Conservation (phyloP, 2,888 invertebrate genomes). For the Eumacrocentrus americanus region DNA sequence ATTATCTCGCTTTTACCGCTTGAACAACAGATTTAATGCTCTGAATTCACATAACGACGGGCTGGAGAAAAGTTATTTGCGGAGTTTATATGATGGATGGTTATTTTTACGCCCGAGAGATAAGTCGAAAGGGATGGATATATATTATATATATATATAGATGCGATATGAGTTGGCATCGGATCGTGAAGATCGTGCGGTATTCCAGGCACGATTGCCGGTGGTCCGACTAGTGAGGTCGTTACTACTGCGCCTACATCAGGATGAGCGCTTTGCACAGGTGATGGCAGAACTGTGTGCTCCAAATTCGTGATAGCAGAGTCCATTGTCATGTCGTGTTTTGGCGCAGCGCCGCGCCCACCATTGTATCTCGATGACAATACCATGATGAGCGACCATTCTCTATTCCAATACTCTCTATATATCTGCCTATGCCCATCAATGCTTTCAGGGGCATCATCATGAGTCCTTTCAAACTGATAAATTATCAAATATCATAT, state of each 20-base stretch:
- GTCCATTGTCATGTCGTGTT: constrained; percentile 33
- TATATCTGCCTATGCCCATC: no score
- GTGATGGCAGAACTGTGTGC: constrained; percentile 4
- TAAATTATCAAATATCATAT: no score
- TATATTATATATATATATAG: not conserved
- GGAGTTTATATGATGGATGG: no score
- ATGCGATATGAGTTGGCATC: constrained; percentile 1
- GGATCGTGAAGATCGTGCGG: constrained; percentile 1
- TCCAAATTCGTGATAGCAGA: constrained; percentile 29
- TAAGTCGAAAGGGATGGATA: not conserved
- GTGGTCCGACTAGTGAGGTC: constrained; percentile 17
- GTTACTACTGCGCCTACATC: constrained; percentile 7
- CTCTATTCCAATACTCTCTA: no score
- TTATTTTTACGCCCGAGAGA: not conserved
- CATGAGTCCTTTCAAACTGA: no score
- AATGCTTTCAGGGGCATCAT: no score
- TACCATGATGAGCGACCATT: constrained; percentile 50
- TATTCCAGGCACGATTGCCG: constrained; percentile 26
- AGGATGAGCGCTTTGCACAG: not conserved
- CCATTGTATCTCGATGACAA: constrained; percentile 45
- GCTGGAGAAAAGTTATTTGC: not conserved
- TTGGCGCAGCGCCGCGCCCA: constrained; percentile 35
- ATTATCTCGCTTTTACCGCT: not conserved
- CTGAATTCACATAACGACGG: not conserved
- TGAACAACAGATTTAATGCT: not conserved